A percentile compares a stretch with the other conserved stretches of the same genome.
These are phyloP conservation scores for Thalassophryne amazonica DNA, from an alignment of 2,797 vertebrate genomes.

Conservation along the genomic window DNA sequence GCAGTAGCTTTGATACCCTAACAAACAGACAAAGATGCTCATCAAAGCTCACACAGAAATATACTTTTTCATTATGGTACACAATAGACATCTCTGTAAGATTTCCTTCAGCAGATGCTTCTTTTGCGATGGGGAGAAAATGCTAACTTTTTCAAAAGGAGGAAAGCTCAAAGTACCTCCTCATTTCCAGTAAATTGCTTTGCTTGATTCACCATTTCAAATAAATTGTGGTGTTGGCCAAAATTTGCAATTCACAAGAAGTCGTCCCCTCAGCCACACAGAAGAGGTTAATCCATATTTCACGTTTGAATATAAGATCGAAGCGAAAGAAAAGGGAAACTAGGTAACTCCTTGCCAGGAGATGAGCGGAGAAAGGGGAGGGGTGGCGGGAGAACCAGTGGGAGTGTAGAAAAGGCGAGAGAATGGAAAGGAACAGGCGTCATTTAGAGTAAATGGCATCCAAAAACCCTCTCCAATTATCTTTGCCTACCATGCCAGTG, in stretches of 20 bases:
- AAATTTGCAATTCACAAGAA: slow-evolving; percentile 75
- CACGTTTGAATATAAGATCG: slow-evolving; percentile 72
- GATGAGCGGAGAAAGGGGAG: slow-evolving; percentile 46
- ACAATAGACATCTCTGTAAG: slow-evolving; percentile 8
- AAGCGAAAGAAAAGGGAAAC: slow-evolving; percentile 49
- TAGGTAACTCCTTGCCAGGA: slow-evolving; percentile 68
- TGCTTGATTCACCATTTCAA: slow-evolving; percentile 74
- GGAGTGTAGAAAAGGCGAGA: slow-evolving; percentile 61
- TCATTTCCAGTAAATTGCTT: slow-evolving; percentile 69
- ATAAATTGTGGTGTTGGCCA: slow-evolving; percentile 71
- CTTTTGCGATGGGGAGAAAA: slow-evolving; percentile 29
- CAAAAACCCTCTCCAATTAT: slow-evolving; percentile 88
- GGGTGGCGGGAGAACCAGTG: slow-evolving; percentile 37
- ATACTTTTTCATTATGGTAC: slow-evolving; percentile 34
- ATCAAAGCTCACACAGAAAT: slow-evolving; percentile 42
- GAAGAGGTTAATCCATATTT: slow-evolving; percentile 78
- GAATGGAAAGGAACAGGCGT: slow-evolving; percentile 77
- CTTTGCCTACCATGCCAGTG: slow-evolving; percentile 82
- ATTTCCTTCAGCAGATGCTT: slow-evolving; percentile 19
- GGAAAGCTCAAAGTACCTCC: slow-evolving; percentile 67
- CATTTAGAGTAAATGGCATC: slow-evolving; percentile 84
- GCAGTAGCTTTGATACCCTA: background rate
- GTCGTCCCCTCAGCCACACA: slow-evolving; percentile 57
- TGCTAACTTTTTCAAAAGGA: slow-evolving; percentile 57
- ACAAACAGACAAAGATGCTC: slow-evolving; percentile 20